A percentile compares a stretch with the other conserved stretches of the same genome.
Evolutionary conservation across 2,888 invertebrate genomes (phyloP).

Genomic region (Strigamia transsilvanica): DNA sequence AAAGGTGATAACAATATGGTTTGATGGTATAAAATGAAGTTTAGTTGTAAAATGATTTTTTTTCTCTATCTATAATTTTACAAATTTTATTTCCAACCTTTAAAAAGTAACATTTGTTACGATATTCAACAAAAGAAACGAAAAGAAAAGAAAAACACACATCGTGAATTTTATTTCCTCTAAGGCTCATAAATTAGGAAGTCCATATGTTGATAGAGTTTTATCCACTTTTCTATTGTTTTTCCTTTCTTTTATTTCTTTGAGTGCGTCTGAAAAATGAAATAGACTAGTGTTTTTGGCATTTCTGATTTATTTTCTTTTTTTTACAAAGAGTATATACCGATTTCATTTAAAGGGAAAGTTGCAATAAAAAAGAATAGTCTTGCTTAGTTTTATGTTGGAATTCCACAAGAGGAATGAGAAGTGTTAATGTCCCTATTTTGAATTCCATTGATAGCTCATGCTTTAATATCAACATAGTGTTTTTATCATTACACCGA

Average conservation of each 20-base stretch:
- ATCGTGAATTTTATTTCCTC: neutral
- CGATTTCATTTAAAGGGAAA: neutral
- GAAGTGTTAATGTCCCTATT: neutral
- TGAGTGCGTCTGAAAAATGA: conserved; percentile 14
- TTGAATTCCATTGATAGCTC: neutral
- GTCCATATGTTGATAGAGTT: neutral
- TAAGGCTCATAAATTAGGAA: neutral
- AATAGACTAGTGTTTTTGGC: conserved; percentile 3
- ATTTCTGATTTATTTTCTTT: neutral
- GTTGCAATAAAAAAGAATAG: neutral
- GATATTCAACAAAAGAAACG: too few relatives aligned
- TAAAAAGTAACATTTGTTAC: too few relatives aligned
- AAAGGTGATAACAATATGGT: too few relatives aligned
- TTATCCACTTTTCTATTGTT: neutral
- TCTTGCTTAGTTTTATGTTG: neutral
- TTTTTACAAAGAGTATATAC: neutral
- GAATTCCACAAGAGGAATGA: neutral
- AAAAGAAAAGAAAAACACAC: neutral
- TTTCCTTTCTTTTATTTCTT: conserved; percentile 1
- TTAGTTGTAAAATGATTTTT: too few relatives aligned
- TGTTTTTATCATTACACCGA: too few relatives aligned
- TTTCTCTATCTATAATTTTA: too few relatives aligned
- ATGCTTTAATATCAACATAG: neutral
- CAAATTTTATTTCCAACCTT: too few relatives aligned
- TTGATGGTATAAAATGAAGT: too few relatives aligned